Evolutionary conservation across 2,888 invertebrate genomes (phyloP), one percentile per base, ranked within the genome.

Genomic region (Aromia moschata): DNA sequence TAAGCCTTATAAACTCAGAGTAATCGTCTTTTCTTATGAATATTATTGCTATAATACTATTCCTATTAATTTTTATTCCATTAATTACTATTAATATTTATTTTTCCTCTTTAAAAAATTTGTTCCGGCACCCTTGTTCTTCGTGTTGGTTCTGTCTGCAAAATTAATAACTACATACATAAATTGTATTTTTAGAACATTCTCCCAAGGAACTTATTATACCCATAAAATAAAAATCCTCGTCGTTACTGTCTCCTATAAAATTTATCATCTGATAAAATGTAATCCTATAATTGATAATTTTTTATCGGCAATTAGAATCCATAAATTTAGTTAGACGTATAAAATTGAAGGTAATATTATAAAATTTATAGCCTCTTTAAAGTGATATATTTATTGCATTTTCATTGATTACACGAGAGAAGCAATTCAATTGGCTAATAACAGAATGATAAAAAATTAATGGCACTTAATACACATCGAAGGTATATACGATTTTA

Each of bases 301-400:
- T 68, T 72, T 70, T 52, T 76, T 74, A 73, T 74, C 71, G 69
- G 60, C 73, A 76, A 75, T 76, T 75, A 74, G 73, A 67, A 68
- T 64, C 71, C 67, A 75, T 76, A 75, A 74, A 75, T 73, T 52
- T 52, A 40, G 51, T 41, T 52, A 52, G 51, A 52, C 51, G 41
- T 52, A 52, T 52, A 52, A 52, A 52, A 52, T 52, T 52, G 51
- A 52, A 52, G 51, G 51, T 52, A 52, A 52, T 52, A 41, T 52
- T 52, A 41, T 17, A 52, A 41, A 52, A 52, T 52, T 52, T 52
- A 52, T 52, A 37, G 51, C 40, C 51, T 37, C 51, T 52, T 52
- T 52, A 52, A 52, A 52, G 17, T 52, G 51, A 52, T 31, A 52
- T 41, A 41, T 52, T 52, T 52, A 52, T 52, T 41, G 31, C 31